Evolutionary conservation across 1,140 invertebrate species (phyloP).

Genomic region (Hylaeus volcanicus): DNA sequence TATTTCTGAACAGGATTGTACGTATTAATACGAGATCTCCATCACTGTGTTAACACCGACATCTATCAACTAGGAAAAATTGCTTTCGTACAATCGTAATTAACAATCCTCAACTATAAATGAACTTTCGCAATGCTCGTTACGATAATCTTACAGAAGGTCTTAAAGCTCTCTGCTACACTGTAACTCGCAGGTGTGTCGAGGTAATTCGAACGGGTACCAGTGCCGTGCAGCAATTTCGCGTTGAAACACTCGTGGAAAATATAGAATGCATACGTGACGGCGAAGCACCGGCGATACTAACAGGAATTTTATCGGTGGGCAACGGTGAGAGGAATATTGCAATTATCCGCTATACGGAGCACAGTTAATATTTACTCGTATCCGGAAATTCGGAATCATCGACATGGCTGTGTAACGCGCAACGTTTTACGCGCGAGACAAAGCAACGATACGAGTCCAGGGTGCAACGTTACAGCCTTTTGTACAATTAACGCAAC

Average conservation of each 20-base stretch:
- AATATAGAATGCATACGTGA: background rate
- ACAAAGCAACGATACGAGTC: background rate
- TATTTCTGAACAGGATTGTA: no score
- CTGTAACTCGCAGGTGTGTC: background rate
- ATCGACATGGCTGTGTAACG: background rate
- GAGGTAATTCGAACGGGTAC: background rate
- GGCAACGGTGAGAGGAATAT: background rate
- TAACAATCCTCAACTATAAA: no score
- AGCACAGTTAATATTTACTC: conserved; percentile 4
- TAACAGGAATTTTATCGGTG: conserved; percentile 18
- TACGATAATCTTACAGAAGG: background rate
- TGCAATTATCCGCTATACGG: conserved; percentile 12
- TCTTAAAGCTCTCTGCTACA: background rate
- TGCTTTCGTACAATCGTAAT: no score
- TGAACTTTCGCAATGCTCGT: background rate
- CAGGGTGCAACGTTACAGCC: background rate
- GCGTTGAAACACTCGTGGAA: background rate
- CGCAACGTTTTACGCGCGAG: background rate
- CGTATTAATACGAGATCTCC: no score
- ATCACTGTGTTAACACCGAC: no score
- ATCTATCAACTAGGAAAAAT: no score
- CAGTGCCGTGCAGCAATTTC: conserved; percentile 19
- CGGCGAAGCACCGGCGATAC: background rate
- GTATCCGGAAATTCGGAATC: background rate
- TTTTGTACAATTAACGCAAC: conserved; percentile 4